These are phyloP conservation scores for Chrysolina oricalcia DNA, from an alignment of 2,888 invertebrate species.

Conservation along the genomic window DNA sequence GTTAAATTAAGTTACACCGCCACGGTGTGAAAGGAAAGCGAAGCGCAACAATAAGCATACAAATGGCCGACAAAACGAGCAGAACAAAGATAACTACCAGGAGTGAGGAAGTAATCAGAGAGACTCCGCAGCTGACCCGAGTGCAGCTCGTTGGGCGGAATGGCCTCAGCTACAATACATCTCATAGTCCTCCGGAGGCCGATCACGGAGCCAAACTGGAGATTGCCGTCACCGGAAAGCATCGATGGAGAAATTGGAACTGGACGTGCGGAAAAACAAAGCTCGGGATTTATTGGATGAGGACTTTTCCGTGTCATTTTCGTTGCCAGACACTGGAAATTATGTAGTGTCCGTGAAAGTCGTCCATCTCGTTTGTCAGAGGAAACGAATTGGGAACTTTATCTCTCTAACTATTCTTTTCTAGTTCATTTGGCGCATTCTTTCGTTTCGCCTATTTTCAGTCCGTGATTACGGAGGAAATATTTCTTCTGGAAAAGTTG, in stretches of 20 bases:
- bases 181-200: constrained; percentile 63
- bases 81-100: constrained; percentile 48
- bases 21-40: constrained; percentile 43
- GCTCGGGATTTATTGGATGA: constrained; percentile 63
- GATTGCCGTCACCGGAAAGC: constrained; percentile 64
- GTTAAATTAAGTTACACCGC: constrained; percentile 48
- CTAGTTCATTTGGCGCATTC: constrained; percentile 22
- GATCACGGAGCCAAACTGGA: constrained; percentile 64
- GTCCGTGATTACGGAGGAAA: not conserved
- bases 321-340: constrained; percentile 63
- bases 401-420: constrained; percentile 13
- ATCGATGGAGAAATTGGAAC: constrained; percentile 66
- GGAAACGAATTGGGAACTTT: constrained; percentile 11
- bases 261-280: constrained; percentile 68
- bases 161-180: constrained; percentile 52
- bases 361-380: constrained; percentile 58
- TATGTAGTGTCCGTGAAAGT: constrained; percentile 57
- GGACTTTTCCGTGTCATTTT: constrained; percentile 61
- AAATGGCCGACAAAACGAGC: constrained; percentile 49
- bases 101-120: constrained; percentile 50
- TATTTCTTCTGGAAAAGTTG: constrained; percentile 7
- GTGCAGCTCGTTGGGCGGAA: constrained; percentile 45
- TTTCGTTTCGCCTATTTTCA: constrained; percentile 17
- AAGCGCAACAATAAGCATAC: constrained; percentile 52
- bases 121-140: constrained; percentile 38